A percentile compares a stretch with the other conserved stretches of the same genome.
Conservation (phyloP, 2,888 invertebrate species). For the Pyralis farinalis region DNA sequence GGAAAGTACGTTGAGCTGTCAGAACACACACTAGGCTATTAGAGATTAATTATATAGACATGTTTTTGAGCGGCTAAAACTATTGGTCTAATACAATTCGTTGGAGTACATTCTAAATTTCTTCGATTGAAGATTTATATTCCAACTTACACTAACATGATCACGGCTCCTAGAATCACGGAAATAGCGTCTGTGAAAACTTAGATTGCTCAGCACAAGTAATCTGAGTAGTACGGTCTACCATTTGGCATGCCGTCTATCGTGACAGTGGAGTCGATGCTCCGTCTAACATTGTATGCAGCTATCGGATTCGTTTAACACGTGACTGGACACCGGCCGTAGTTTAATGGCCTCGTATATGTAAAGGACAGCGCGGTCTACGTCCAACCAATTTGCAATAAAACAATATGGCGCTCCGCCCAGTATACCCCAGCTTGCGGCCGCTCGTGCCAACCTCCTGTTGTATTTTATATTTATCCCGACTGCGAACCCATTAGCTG, state of each 20-base stretch:
- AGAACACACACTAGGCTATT: too few species aligned
- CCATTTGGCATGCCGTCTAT: slow-evolving; percentile 33
- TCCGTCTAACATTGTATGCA: slow-evolving; percentile 60
- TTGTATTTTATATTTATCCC: slow-evolving; percentile 48
- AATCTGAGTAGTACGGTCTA: too few species aligned
- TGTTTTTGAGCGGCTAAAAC: too few species aligned
- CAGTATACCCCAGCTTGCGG: slow-evolving; percentile 50
- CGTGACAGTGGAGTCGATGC: slow-evolving; percentile 40
- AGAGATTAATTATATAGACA: too few species aligned
- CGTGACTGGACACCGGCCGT: slow-evolving; percentile 72
- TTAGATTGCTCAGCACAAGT: too few species aligned
- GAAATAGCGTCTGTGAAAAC: too few species aligned
- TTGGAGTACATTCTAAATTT: too few species aligned
- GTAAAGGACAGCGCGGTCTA: slow-evolving; percentile 76
- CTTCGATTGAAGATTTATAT: too few species aligned
- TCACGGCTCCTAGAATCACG: too few species aligned
- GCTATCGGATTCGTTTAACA: slow-evolving; percentile 77
- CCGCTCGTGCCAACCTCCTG: slow-evolving; percentile 40
- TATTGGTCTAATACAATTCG: too few species aligned
- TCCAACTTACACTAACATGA: too few species aligned
- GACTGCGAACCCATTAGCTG: slow-evolving; percentile 50
- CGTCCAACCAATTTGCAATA: slow-evolving; percentile 80
- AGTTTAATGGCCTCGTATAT: slow-evolving; percentile 78
- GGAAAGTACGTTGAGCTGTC: too few species aligned
- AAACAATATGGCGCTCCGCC: slow-evolving; percentile 71